phyloP scores from a whole-genome alignment of 2,797 vertebrate genomes.

The Fratercula arctica region DNA sequence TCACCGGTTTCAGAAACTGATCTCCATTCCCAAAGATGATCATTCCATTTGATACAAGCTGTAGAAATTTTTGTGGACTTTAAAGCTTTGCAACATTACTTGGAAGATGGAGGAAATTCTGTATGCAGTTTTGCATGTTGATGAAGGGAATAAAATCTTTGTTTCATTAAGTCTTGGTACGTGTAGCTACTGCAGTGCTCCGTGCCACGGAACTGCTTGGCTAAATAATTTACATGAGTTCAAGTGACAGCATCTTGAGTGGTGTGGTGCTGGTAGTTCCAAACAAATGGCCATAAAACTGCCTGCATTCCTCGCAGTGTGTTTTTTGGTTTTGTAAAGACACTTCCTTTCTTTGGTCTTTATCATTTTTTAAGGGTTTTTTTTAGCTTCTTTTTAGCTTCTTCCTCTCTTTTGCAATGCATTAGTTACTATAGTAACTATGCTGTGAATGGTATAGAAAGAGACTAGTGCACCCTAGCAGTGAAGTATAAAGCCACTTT shows the following conservation, averaged over 20 bases:
- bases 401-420: constrained; percentile 60
- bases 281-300: constrained; percentile 16
- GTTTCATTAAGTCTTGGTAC: background rate
- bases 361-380: constrained; percentile 31
- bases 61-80: background rate
- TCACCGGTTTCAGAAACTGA: background rate
- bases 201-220: background rate
- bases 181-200: background rate
- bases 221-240: background rate
- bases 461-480: constrained; percentile 64
- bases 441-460: constrained; percentile 72
- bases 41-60: background rate
- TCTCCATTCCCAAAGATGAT: background rate
- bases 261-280: background rate
- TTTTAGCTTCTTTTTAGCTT: constrained; percentile 8
- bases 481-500: constrained; percentile 68
- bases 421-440: constrained; percentile 81
- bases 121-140: background rate
- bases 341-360: constrained; percentile 28
- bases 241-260: background rate
- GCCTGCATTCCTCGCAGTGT: background rate
- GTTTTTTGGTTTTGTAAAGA: background rate
- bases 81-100: background rate
- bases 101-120: background rate
- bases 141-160: background rate